Conservation (phyloP, 2,113 vertebrate species). For the Uria aalge region DNA sequence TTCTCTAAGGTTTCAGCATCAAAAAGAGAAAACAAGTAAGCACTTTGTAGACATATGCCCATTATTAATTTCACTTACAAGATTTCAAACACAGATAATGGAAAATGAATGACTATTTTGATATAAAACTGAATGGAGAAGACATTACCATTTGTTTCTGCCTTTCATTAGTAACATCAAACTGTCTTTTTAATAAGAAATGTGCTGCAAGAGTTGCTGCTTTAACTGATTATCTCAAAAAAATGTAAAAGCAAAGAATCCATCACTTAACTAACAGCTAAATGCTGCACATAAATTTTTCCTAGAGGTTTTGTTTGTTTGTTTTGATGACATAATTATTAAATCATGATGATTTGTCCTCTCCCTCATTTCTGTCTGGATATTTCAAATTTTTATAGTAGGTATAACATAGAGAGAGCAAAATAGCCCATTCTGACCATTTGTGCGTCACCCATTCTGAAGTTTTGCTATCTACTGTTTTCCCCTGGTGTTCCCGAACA, state of each 20-base stretch:
- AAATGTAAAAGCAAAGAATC: not conserved
- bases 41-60: not conserved
- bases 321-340: not conserved
- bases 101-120: not conserved
- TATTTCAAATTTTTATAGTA: not conserved
- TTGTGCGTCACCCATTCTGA: not conserved
- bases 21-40: not conserved
- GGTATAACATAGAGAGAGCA: fast-evolving
- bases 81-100: not conserved
- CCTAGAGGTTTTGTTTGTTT: not conserved
- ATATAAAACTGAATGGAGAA: not conserved
- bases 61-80: not conserved
- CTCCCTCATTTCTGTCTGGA: not conserved
- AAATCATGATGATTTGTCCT: not conserved
- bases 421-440: not conserved
- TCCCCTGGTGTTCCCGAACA: not conserved
- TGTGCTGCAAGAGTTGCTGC: not conserved
- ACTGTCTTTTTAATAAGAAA: not conserved
- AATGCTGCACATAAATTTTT: not conserved
- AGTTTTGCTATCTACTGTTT: not conserved
- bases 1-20: not conserved
- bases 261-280: not conserved
- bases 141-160: not conserved
- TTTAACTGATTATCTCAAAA: not conserved
- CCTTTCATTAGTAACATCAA: not conserved